Evolutionary conservation across 2,888 invertebrate genomes (phyloP).

Genomic region (Linnaemya tessellans): DNA sequence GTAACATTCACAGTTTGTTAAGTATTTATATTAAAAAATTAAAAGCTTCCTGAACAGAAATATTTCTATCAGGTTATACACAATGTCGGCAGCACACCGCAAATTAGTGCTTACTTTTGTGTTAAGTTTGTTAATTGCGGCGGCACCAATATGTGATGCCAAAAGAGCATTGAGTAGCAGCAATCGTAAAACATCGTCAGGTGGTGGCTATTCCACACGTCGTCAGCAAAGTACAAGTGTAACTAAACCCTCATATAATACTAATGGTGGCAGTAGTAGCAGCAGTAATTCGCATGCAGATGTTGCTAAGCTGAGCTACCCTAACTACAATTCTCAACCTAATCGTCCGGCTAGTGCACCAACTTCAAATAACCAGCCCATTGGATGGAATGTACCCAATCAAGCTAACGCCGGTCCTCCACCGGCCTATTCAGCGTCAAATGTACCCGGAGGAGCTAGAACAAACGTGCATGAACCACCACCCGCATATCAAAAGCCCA

Average conservation of each 20-base stretch:
- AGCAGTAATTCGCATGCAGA: constrained; percentile 80
- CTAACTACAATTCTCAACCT: constrained; percentile 81
- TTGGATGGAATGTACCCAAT: constrained; percentile 82
- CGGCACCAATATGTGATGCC: constrained; percentile 74
- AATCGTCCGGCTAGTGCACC: constrained; percentile 78
- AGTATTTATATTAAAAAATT: not conserved
- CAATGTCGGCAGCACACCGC: constrained; percentile 50
- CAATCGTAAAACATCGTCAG: constrained; percentile 78
- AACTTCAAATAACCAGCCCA: constrained; percentile 73
- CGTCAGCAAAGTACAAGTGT: constrained; percentile 78
- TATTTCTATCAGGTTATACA: not conserved
- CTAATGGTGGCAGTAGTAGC: constrained; percentile 72
- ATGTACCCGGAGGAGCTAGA: constrained; percentile 79
- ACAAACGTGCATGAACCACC: constrained; percentile 80
- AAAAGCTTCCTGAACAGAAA: constrained; percentile 40
- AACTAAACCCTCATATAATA: constrained; percentile 79
- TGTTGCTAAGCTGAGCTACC: constrained; percentile 81
- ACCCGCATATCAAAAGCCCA: constrained; percentile 79
- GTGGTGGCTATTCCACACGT: constrained; percentile 72
- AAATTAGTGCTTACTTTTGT: constrained; percentile 53
- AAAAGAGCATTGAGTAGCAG: constrained; percentile 77
- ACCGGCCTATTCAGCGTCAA: constrained; percentile 80
- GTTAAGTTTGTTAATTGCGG: constrained; percentile 27
- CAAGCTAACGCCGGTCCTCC: constrained; percentile 79
- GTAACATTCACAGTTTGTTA: constrained; percentile 10